Percentiles rank a stretch among this genome's conserved stretches.
phyloP scores from a whole-genome alignment of 2,113 vertebrate genomes.

The Bostrychus sinensis region DNA sequence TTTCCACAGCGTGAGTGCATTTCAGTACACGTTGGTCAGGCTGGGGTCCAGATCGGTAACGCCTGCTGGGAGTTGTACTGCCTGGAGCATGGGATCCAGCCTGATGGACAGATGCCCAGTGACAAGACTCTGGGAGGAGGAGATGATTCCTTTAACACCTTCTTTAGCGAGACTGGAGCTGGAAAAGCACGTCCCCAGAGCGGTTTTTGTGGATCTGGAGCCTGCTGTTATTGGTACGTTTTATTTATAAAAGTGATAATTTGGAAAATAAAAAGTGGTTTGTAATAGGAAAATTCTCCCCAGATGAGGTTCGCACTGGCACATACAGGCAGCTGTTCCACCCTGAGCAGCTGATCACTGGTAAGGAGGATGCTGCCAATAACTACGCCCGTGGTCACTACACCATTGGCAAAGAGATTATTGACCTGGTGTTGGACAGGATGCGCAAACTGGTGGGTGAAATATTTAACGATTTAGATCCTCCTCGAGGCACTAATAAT shows the following conservation, averaged over 20 bases:
- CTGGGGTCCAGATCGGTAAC: no score
- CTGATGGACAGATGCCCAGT: slow-evolving; percentile 54
- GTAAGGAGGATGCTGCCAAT: slow-evolving; percentile 74
- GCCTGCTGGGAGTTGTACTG: no score
- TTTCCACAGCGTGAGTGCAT: no score
- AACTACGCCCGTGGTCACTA: slow-evolving; percentile 73
- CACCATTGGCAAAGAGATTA: slow-evolving; percentile 65
- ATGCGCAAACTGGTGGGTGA: slow-evolving; percentile 23
- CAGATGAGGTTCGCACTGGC: slow-evolving; percentile 66
- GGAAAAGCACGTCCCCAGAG: slow-evolving; percentile 82
- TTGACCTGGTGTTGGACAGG: slow-evolving; percentile 44
- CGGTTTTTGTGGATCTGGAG: slow-evolving; percentile 75
- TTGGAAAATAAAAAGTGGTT: no score
- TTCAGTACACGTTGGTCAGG: no score
- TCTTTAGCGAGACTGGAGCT: slow-evolving; percentile 81
- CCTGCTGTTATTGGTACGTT: slow-evolving; percentile 68
- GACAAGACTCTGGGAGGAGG: slow-evolving; percentile 48
- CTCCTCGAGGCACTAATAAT: no score
- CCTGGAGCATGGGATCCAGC: no score
- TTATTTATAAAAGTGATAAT: no score
- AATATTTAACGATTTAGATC: background rate
- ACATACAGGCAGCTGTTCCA: slow-evolving; percentile 73
- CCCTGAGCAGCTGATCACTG: slow-evolving; percentile 77
- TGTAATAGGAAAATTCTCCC: no score
- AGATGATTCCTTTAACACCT: slow-evolving; percentile 58